These are phyloP conservation scores for Sarcophaga peregrina DNA, from an alignment of 1,140 invertebrate genomes.

Conservation along the genomic window DNA sequence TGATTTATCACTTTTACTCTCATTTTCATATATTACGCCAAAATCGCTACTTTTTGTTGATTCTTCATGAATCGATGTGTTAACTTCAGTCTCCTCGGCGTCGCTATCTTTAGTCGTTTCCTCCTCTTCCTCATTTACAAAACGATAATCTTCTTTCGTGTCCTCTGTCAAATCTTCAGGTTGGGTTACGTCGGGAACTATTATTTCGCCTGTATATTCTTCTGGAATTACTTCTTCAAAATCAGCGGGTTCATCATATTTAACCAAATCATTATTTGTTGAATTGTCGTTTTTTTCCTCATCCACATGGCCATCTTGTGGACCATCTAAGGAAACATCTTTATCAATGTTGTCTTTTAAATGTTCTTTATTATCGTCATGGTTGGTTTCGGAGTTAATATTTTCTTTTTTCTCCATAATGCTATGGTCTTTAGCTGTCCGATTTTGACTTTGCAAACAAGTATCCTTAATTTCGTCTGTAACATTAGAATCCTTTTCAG, in stretches of 20 bases:
- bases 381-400: too few relatives aligned
- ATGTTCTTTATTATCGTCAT: too few relatives aligned
- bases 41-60: background rate
- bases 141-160: background rate
- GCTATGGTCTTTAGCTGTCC: too few relatives aligned
- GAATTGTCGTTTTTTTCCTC: too few relatives aligned
- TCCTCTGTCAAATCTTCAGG: conserved; percentile 23
- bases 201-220: conserved; percentile 45
- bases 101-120: background rate
- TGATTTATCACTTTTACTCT: background rate
- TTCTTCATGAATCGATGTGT: background rate
- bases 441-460: too few relatives aligned
- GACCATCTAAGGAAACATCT: too few relatives aligned
- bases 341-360: too few relatives aligned
- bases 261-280: too few relatives aligned
- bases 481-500: background rate
- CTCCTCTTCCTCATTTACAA: conserved; percentile 1
- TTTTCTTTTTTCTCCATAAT: too few relatives aligned
- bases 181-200: conserved; percentile 39
- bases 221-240: conserved; percentile 13
- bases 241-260: background rate
- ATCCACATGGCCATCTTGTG: too few relatives aligned
- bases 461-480: background rate
- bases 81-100: background rate
- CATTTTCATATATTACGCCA: background rate